A percentile compares a stretch with the other conserved stretches of the same genome.
Evolutionary conservation across 2,113 vertebrate species (phyloP).

Genomic region (Candoia aspera): DNA sequence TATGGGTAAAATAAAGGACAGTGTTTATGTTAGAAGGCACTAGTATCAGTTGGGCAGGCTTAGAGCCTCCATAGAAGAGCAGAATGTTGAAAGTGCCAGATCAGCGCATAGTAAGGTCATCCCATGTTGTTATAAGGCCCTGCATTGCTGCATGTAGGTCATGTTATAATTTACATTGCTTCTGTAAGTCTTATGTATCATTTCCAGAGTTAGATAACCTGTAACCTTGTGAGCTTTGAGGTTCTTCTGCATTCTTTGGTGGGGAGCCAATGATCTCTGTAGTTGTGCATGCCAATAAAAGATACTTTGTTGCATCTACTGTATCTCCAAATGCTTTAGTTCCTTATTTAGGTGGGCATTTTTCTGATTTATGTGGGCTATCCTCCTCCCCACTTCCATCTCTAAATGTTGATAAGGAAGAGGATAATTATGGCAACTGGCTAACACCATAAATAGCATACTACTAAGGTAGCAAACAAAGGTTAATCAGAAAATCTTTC

Average conservation of each 20-base stretch:
- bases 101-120: not conserved
- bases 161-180: not conserved
- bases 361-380: not conserved
- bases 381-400: not conserved
- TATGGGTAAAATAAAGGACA: too few relatives aligned
- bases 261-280: not conserved
- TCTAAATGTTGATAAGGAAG: not conserved
- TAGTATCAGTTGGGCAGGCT: too few relatives aligned
- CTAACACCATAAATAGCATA: too few relatives aligned
- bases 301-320: not conserved
- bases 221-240: not conserved
- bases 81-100: too few relatives aligned
- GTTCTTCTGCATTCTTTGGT: not conserved
- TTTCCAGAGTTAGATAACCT: not conserved
- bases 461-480: not conserved
- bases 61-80: too few relatives aligned
- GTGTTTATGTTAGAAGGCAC: too few relatives aligned
- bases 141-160: not conserved
- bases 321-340: not conserved
- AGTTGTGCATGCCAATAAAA: not conserved
- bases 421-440: not conserved
- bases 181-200: not conserved
- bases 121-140: not conserved
- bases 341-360: not conserved
- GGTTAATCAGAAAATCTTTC: not conserved